Base-by-base conservation (phyloP, 2,888 invertebrate species). In the Biston betularia region DNA sequence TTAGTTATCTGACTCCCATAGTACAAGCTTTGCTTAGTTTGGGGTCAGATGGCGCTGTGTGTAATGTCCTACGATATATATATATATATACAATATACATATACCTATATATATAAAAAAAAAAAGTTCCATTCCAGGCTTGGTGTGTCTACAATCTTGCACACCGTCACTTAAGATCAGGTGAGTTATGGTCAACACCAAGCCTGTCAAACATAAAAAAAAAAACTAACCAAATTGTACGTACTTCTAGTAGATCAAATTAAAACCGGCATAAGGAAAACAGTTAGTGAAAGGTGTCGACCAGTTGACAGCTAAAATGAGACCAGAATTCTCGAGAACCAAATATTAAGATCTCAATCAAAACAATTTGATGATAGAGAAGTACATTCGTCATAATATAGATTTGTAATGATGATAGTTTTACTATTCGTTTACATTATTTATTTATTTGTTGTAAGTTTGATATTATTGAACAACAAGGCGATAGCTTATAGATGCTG, bases 251-350 rank as follows among this genome's bases (percentile, higher is more conserved):
- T 52, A 52, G 59, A 69, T 73, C 65, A 69, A 53, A 49, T 33
- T 38, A 54, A 69, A 75, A 73, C 71, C 68, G 71, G 72, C 67
- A 65, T 65, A 50, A 65, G 69, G 63, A 68, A 70, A 71, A 73
- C 74, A 74, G 73, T 71, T 71, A 71, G 73, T 73, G 74, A 74
- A 74, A 74, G 74, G 73, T 63, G 69, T 66, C 60, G 72, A 74
- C 58, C 64, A 60, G 73, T 69, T 70, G 73, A 75, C 73, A 71
- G 70, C 42, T 64, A 55, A 56, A 72, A 69, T 65, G 69, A 67
- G 68, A 70, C 61, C 63, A 11, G 63, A 69, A 66, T 64, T 63
- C 53, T 62, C 69, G 50, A 69, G 66, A 68, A 63, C 10, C 35
- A 54, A 65, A 69, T 70, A 63, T 73, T 67, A 52, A 67, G 62